Evolutionary conservation across 2,888 invertebrate species (phyloP).

Genomic region (Synanthedon andrenaeformis): DNA sequence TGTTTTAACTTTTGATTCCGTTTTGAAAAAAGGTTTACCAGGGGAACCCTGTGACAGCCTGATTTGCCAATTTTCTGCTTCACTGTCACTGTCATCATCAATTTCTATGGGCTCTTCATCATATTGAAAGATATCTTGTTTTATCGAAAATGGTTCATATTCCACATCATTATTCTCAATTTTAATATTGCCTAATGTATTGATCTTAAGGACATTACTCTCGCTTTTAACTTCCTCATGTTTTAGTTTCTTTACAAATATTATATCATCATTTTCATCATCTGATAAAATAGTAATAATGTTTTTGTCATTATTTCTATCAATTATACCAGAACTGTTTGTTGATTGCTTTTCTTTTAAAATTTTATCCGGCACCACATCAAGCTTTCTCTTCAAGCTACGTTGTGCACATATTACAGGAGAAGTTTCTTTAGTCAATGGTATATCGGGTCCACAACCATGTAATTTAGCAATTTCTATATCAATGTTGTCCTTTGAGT

Average conservation of each 20-base stretch:
- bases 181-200: conserved; percentile 24
- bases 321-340: no score
- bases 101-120: conserved; percentile 46
- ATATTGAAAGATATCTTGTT: conserved; percentile 48
- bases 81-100: conserved; percentile 63
- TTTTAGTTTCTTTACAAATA: conserved; percentile 13
- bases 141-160: conserved; percentile 49
- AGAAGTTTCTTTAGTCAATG: conserved; percentile 7
- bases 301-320: no score
- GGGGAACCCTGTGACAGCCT: conserved; percentile 66
- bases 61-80: conserved; percentile 60
- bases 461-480: conserved; percentile 21
- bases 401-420: conserved; percentile 9
- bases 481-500: conserved; percentile 24
- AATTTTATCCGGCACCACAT: no score
- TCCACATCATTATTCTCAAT: conserved; percentile 37
- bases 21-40: conserved; percentile 39
- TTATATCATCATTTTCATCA: conserved; percentile 28
- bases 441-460: conserved; percentile 3
- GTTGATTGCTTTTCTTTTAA: no score
- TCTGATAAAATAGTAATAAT: conserved; percentile 20
- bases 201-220: neutral
- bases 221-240: conserved; percentile 18
- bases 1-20: conserved; percentile 13
- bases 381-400: no score